Evolutionary conservation across 2,888 invertebrate species (phyloP), one percentile per base, ranked within the genome.

Genomic region (Therioaphis trifolii): DNA sequence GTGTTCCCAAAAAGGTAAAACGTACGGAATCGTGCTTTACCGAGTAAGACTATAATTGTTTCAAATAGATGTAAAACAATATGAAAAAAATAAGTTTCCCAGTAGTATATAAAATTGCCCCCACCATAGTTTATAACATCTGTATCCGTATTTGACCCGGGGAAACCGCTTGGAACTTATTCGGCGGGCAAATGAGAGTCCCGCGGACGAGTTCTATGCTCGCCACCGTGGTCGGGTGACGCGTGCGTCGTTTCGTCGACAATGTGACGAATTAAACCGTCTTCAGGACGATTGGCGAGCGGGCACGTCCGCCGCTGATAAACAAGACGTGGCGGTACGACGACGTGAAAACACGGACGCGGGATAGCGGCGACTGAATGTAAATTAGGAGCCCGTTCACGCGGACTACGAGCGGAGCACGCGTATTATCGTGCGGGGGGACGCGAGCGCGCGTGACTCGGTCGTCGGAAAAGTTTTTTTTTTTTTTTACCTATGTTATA

Each of bases 381-480:
- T 72, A 80, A 80, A 80, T 71, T 71, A 61, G 46, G 43, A 58
- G 46, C 21, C 24, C 27, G 63, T 61, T 82, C 72, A 72, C 61
- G 72, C 80, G 49, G 63, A 82, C 80, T 82, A 61, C 49, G 21
- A 2, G 80, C 5, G 61, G 49, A 11, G 49, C 52, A n/a, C 61
- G 18, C n/a, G 46, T 46, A 72, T 80, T 80, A 63, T 82, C 72
- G 72, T 82, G 61, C 63, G 61, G 61, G 72, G 72, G 72, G 61
- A 49, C 35, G n/a, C 29, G 27, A 61, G 49, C n/a, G n/a, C n/a
- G n/a, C 80, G 49, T 72, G 58, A 80, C 46, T 71, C 29, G 63
- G 61, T 80, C 71, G 46, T 9, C 35, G 46, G 29, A 49, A 80
- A 77, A 61, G n/a, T n/a, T 35, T 68, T 79, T 58, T 71, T 69